phyloP scores from a whole-genome alignment of 1,140 invertebrate species.

The Brachionus calyciflorus region DNA sequence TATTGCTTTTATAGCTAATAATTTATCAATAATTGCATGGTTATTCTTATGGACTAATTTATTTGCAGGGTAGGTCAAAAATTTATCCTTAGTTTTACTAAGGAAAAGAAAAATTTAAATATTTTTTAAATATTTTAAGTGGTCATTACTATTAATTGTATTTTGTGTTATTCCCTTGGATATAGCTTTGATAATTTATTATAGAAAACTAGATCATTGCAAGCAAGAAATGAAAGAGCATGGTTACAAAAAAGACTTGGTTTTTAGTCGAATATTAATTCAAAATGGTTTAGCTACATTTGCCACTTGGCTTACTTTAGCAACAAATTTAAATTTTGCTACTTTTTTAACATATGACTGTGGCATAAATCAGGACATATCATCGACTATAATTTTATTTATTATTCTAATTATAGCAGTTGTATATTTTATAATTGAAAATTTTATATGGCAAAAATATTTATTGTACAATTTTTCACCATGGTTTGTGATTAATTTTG shows the following conservation, averaged over 20 bases:
- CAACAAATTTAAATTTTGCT: constrained; percentile 53
- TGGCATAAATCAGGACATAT: constrained; percentile 44
- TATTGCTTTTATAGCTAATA: constrained; percentile 50
- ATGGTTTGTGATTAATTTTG: constrained; percentile 53
- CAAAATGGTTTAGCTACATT: constrained; percentile 57
- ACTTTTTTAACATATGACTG: constrained; percentile 50
- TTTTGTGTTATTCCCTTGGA: constrained; percentile 25
- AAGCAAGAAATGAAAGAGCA: constrained; percentile 21
- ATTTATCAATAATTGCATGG: constrained; percentile 53
- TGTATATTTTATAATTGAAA: constrained; percentile 51
- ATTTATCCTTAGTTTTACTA: not conserved
- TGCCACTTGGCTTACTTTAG: constrained; percentile 54
- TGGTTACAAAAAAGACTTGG: constrained; percentile 49
- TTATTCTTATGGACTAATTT: constrained; percentile 53
- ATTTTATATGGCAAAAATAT: constrained; percentile 51
- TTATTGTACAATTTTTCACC: constrained; percentile 53
- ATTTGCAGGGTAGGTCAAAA: constrained; percentile 49
- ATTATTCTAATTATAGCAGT: constrained; percentile 48
- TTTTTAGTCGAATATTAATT: constrained; percentile 52
- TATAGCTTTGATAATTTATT: constrained; percentile 12
- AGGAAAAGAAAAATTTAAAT: not conserved
- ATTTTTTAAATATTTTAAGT: constrained; percentile 46
- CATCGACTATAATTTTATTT: constrained; percentile 50
- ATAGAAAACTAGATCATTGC: not conserved
- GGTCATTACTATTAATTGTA: constrained; percentile 16